These are phyloP conservation scores for Fundulus diaphanus DNA, from an alignment of 2,797 vertebrate genomes.

Conservation along the genomic window DNA sequence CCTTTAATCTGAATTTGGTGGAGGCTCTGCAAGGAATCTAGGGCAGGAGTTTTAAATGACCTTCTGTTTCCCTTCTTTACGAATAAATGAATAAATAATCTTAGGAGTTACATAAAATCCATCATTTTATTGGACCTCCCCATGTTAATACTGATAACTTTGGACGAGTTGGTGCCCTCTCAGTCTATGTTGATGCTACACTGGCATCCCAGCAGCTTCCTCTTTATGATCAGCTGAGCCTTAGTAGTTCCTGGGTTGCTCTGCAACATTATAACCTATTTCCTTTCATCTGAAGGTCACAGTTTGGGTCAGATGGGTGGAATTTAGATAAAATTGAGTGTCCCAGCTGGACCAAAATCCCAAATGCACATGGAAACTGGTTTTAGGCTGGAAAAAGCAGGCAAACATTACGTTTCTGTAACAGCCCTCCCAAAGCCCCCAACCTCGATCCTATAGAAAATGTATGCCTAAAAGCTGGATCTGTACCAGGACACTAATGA, in stretches of 20 bases:
- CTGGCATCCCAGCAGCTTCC: neutral
- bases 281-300: neutral
- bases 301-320: neutral
- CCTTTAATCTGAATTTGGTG: conserved; percentile 35
- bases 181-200: neutral
- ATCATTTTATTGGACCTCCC: neutral
- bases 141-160: neutral
- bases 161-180: neutral
- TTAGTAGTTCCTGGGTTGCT: neutral
- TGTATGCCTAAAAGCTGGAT: no score
- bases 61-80: conserved; percentile 43
- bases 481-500: no score
- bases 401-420: neutral
- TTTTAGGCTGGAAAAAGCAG: neutral
- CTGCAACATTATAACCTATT: neutral
- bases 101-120: neutral
- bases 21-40: conserved; percentile 52
- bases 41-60: conserved; percentile 53
- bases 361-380: neutral
- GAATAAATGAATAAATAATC: neutral
- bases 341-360: neutral
- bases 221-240: neutral
- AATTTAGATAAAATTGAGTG: neutral
- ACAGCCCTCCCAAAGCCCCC: neutral
- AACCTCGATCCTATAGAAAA: neutral